A percentile compares a stretch with the other conserved stretches of the same genome.
These are phyloP conservation scores for Catocala sponsa DNA, from an alignment of 2,888 invertebrate species.

Conservation along the genomic window DNA sequence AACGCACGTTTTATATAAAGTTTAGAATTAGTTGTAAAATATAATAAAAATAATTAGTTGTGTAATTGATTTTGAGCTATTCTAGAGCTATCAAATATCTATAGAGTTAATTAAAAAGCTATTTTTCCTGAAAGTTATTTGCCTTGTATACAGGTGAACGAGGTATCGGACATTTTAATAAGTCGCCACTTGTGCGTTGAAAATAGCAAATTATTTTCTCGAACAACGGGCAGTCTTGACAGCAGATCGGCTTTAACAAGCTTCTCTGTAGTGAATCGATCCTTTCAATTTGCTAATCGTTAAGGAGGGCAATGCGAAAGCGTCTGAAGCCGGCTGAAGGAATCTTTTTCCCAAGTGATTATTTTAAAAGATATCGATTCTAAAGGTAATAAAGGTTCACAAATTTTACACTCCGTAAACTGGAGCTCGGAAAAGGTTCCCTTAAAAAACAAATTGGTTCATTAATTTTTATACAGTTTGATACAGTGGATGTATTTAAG, in stretches of 20 bases:
- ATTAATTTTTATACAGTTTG: conserved; percentile 7
- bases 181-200: conserved; percentile 10
- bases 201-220: conserved; percentile 18
- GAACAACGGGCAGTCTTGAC: conserved; percentile 12
- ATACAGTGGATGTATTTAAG: conserved; percentile 13
- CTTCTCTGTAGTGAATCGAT: conserved; percentile 24
- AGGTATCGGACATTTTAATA: conserved; percentile 23
- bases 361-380: conserved; percentile 45
- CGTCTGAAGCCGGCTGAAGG: neutral
- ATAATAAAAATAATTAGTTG: too few relatives aligned
- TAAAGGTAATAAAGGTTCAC: conserved; percentile 35
- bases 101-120: neutral
- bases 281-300: conserved; percentile 33
- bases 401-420: conserved; percentile 49
- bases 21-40: too few relatives aligned
- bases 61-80: too few relatives aligned
- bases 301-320: conserved; percentile 8
- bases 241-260: conserved; percentile 24
- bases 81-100: neutral
- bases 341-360: conserved; percentile 24
- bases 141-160: neutral
- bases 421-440: conserved; percentile 25
- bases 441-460: conserved; percentile 31
- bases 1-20: too few relatives aligned
- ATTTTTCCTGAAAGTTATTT: conserved; percentile 13